Conservation (phyloP, 2,797 vertebrate genomes). For the Chanos chanos region DNA sequence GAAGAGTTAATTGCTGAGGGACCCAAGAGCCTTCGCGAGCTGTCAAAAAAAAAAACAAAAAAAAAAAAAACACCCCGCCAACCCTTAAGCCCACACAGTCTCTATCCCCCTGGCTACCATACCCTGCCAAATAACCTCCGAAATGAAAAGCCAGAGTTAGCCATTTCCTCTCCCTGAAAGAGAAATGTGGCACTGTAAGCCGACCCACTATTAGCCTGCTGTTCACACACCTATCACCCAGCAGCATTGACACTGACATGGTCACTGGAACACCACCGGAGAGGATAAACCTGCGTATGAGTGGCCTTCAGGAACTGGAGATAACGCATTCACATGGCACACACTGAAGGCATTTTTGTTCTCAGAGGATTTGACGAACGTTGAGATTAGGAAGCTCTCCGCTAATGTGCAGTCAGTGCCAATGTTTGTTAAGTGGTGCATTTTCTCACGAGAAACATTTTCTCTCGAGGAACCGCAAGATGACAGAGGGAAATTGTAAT, state of each 20-base stretch:
- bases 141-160: constrained; percentile 51
- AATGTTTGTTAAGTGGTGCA: neutral
- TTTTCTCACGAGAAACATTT: too few species aligned
- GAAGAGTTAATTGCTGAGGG: constrained; percentile 77
- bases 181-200: too few species aligned
- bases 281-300: too few species aligned
- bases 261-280: too few species aligned
- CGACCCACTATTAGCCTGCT: neutral
- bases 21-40: constrained; percentile 66
- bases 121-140: constrained; percentile 59
- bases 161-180: constrained; percentile 34
- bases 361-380: neutral
- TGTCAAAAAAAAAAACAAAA: constrained; percentile 60
- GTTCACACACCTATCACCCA: too few species aligned
- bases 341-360: too few species aligned
- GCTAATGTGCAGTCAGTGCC: constrained; percentile 2
- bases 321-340: too few species aligned
- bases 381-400: neutral
- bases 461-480: too few species aligned
- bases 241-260: too few species aligned
- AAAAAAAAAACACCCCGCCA: constrained; percentile 36
- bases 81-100: neutral
- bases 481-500: too few species aligned
- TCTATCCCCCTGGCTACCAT: neutral
- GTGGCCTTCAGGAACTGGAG: too few species aligned